Evolutionary conservation across 2,113 vertebrate genomes (phyloP), one percentile per base, ranked within the genome.

Genomic region (Lamprotornis superbus): DNA sequence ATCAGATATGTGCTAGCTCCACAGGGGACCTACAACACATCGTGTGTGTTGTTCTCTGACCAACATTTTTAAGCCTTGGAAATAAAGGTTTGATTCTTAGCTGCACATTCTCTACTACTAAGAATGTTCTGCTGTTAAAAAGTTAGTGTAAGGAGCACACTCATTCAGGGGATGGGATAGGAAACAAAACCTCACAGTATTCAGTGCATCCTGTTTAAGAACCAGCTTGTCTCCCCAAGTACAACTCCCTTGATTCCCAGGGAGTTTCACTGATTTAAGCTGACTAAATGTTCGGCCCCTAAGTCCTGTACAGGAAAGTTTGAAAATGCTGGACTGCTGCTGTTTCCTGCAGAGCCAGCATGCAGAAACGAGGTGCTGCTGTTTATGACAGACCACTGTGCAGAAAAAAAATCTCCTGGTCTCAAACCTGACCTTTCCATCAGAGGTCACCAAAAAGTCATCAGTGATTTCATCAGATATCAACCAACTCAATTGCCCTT

Each of bases 401-500:
- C 28, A 78, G 65, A 47, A 76, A 93, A 85, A 87, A 94, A 84
- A 56, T 67, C 67, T 83, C 57, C 74, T 73, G 49, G 82, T 95
- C 77, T 95, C 50, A 91, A 82, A 82, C 0, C 1, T 95, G 93
- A 89, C 94, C 94, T 65, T 93, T 94, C 61, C 55, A 69, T 89
- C 90, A 85, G 94, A 96, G 95, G 96, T 91, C 87, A 92, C 85
- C 74, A 79, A 95, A 95, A 95, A 93, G 94, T 95, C 93, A 95
- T 95, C 94, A 94, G 78, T 93, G 95, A 92, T 96, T 95, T 89
- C 87, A 96, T 97, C 95, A 95, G 93, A 95, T 95, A 96, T 95
- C 92, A 94, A 86, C 80, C 86, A 89, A 92, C 89, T 96, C 90
- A 95, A 96, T 87, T 95, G 86, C 93, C 95, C 93, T 97, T 95